Percentiles rank a stretch among this genome's conserved stretches.
phyloP scores from a whole-genome alignment of 2,888 invertebrate species.

The Diaperis boleti region DNA sequence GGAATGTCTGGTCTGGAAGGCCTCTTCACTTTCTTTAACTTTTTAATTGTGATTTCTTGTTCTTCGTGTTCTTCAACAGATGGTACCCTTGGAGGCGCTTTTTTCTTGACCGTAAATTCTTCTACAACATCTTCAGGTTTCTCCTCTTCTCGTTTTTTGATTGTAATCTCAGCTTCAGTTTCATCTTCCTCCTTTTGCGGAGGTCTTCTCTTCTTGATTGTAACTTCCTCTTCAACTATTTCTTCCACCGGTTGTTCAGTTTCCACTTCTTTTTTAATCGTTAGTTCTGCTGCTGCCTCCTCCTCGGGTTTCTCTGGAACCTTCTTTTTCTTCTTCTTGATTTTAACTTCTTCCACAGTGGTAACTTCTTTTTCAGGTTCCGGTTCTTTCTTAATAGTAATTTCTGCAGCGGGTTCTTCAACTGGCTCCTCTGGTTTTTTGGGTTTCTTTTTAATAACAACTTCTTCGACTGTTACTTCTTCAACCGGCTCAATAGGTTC shows the following conservation, averaged over 20 bases:
- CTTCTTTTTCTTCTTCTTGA: slow-evolving; percentile 51
- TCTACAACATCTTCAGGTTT: slow-evolving; percentile 60
- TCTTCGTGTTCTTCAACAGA: slow-evolving; percentile 72
- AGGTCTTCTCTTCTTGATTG: slow-evolving; percentile 58
- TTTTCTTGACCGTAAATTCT: slow-evolving; percentile 69
- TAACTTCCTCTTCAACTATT: slow-evolving; percentile 73
- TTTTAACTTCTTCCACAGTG: slow-evolving; percentile 37
- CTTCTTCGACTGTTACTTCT: slow-evolving; percentile 46
- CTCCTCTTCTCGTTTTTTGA: slow-evolving; percentile 49
- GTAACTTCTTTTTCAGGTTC: slow-evolving; percentile 40
- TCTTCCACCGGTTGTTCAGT: slow-evolving; percentile 51
- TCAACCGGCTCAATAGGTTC: slow-evolving; percentile 48
- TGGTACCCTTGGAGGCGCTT: slow-evolving; percentile 68
- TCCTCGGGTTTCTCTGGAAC: slow-evolving; percentile 45
- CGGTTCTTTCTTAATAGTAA: slow-evolving; percentile 20
- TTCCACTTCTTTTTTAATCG: slow-evolving; percentile 56
- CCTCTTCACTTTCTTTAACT: slow-evolving; percentile 76
- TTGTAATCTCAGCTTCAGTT: slow-evolving; percentile 49
- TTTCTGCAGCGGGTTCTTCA: slow-evolving; percentile 20
- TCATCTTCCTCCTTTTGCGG: slow-evolving; percentile 42
- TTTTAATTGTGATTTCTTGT: slow-evolving; percentile 78
- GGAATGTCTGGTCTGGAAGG: slow-evolving; percentile 76
- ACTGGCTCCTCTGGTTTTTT: slow-evolving; percentile 52
- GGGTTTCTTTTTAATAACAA: slow-evolving; percentile 53
- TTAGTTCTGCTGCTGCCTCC: slow-evolving; percentile 67